Conservation (phyloP, 2,888 invertebrate genomes). For the Listrodromus nycthemerus region DNA sequence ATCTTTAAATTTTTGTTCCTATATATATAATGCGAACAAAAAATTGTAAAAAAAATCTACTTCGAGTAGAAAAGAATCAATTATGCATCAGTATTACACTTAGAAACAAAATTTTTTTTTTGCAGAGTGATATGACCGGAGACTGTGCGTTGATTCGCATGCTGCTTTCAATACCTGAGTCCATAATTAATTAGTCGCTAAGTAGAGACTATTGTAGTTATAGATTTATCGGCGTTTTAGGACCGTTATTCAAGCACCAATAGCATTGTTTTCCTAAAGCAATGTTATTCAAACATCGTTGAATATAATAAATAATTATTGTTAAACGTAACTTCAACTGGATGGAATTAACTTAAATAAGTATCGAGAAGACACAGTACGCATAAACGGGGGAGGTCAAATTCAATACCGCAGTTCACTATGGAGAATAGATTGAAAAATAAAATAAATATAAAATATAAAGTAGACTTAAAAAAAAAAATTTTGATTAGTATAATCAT, state of each 20-base stretch:
- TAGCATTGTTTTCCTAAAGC: background rate
- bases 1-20: background rate
- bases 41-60: background rate
- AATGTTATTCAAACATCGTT: background rate
- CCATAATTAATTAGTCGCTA: slow-evolving; percentile 6
- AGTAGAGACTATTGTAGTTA: background rate
- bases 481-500: background rate
- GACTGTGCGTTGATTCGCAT: slow-evolving; percentile 12
- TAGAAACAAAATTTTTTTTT: background rate
- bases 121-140: background rate
- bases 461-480: no score
- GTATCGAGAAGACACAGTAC: background rate
- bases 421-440: background rate
- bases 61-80: no score
- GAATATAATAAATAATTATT: slow-evolving; percentile 11
- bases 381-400: background rate
- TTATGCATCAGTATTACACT: no score
- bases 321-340: slow-evolving; percentile 3
- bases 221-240: background rate
- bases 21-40: background rate
- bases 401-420: background rate
- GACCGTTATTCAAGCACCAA: slow-evolving; percentile 5
- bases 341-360: slow-evolving; percentile 1
- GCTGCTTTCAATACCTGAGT: slow-evolving; percentile 11
- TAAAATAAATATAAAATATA: background rate